Conservation (phyloP, 2,888 invertebrate genomes). For the Liodrosophila aerea region DNA sequence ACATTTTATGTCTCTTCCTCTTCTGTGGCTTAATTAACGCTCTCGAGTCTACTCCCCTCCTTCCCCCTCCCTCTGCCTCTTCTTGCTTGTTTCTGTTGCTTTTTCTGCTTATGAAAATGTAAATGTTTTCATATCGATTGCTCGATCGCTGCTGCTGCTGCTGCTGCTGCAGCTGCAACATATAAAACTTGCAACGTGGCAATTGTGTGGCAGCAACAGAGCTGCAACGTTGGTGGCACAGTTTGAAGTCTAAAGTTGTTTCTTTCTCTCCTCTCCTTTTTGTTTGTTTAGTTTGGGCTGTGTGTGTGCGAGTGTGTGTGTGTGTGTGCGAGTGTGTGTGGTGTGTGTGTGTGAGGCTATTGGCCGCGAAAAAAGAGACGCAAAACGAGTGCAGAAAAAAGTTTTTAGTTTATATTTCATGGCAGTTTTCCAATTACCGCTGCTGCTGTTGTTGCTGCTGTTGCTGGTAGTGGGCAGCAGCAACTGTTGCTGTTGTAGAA, state of each 20-base stretch:
- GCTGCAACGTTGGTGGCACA: slow-evolving; percentile 50
- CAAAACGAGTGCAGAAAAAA: slow-evolving; percentile 65
- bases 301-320: slow-evolving; percentile 21
- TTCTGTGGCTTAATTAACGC: slow-evolving; percentile 70
- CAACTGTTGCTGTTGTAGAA: slow-evolving; percentile 61
- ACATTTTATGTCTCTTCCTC: slow-evolving; percentile 55
- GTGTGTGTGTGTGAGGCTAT: slow-evolving; percentile 37
- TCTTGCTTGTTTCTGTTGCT: too few relatives aligned
- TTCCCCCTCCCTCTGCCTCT: slow-evolving; percentile 34
- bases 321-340: slow-evolving; percentile 14
- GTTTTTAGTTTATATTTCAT: slow-evolving; percentile 67
- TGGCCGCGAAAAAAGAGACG: slow-evolving; percentile 54
- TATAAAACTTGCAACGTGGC: slow-evolving; percentile 11
- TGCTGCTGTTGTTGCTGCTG: slow-evolving; percentile 37
- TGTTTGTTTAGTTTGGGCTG: slow-evolving; percentile 28
- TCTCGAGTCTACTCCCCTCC: slow-evolving; percentile 23
- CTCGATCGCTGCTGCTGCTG: slow-evolving; percentile 31
- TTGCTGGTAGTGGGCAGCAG: slow-evolving; percentile 49
- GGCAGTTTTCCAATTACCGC: slow-evolving; percentile 71
- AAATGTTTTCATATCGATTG: slow-evolving; percentile 64
- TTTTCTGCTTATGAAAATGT: slow-evolving; percentile 64
- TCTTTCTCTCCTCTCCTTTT: slow-evolving; percentile 25
- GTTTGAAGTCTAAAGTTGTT: slow-evolving; percentile 23
- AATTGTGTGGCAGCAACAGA: too few relatives aligned
- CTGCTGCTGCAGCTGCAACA: slow-evolving; percentile 26